phyloP scores from a whole-genome alignment of 1,140 invertebrate genomes.

The Drosophila orosa region DNA sequence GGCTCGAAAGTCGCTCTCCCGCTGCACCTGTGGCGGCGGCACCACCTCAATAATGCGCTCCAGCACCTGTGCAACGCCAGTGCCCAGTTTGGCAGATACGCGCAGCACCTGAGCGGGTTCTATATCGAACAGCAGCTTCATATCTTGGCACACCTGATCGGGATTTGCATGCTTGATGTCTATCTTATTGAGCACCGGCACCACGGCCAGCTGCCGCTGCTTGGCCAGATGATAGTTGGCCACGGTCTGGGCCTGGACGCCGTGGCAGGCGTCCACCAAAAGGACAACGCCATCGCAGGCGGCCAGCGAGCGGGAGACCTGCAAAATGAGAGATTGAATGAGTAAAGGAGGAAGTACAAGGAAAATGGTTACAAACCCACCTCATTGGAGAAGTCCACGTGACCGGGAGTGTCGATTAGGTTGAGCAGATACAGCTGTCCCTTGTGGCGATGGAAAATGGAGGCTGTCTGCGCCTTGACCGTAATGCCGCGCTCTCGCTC shows the following conservation, averaged over 20 bases:
- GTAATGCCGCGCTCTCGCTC: conserved; percentile 98
- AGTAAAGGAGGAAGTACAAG: too few species aligned
- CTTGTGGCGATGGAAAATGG: conserved; percentile 91
- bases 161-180: conserved; percentile 96
- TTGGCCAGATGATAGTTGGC: conserved; percentile 98
- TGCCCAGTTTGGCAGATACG: conserved; percentile 96
- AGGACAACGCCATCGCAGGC: conserved; percentile 98
- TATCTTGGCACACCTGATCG: conserved; percentile 90
- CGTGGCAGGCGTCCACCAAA: conserved; percentile 98
- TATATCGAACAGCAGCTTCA: conserved; percentile 94
- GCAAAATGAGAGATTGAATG: not conserved
- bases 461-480: conserved; percentile 98
- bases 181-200: conserved; percentile 98
- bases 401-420: conserved; percentile 98
- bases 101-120: conserved; percentile 88
- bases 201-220: conserved; percentile 91
- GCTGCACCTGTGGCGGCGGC: conserved; percentile 89
- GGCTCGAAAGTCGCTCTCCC: conserved; percentile 89
- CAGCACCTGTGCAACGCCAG: conserved; percentile 91
- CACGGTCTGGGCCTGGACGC: conserved; percentile 98
- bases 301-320: conserved; percentile 92
- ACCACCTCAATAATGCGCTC: conserved; percentile 91
- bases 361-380: conserved; percentile 86
- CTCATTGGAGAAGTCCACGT: conserved; percentile 99
- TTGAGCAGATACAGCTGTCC: conserved; percentile 93